Conservation (phyloP, 2,113 vertebrate genomes). For the Brachyhypopomus occidentalis region DNA sequence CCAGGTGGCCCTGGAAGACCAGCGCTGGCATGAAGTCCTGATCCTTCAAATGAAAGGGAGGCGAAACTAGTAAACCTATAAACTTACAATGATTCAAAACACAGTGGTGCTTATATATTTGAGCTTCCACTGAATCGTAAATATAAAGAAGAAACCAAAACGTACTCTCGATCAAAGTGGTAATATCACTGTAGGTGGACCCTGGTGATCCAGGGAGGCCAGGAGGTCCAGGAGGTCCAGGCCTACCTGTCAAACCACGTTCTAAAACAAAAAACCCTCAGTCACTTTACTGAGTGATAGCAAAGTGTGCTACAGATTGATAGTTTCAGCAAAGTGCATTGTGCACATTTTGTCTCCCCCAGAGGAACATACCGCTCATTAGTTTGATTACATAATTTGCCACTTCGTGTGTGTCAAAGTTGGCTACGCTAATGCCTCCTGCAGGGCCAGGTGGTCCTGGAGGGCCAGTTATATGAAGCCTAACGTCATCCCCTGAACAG, state of each 20-base stretch:
- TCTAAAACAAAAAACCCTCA: conserved; percentile 57
- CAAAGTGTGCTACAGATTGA: not conserved
- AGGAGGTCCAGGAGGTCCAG: conserved; percentile 84
- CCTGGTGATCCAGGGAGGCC: conserved; percentile 76
- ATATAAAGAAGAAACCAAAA: not conserved
- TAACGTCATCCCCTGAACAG: conserved; percentile 84
- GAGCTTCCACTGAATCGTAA: not conserved
- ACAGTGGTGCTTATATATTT: not conserved
- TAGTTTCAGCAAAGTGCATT: no score
- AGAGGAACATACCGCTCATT: conserved; percentile 77
- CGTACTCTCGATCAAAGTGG: conserved; percentile 77
- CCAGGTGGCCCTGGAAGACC: conserved; percentile 66
- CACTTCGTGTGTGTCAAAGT: conserved; percentile 79
- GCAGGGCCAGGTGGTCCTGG: conserved; percentile 77
- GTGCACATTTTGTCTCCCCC: no score
- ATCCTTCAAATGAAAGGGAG: conserved; percentile 65
- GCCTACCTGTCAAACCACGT: conserved; percentile 77
- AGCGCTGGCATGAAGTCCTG: conserved; percentile 70
- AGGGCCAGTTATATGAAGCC: conserved; percentile 80
- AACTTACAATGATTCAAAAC: not conserved
- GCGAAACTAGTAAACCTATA: not conserved
- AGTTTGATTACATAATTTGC: conserved; percentile 83
- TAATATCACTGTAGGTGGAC: conserved; percentile 75
- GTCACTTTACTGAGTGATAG: not conserved
- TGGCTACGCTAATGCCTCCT: conserved; percentile 59